Evolutionary conservation across 1,140 invertebrate genomes (phyloP).

Genomic region (Habropoda laboriosa): DNA sequence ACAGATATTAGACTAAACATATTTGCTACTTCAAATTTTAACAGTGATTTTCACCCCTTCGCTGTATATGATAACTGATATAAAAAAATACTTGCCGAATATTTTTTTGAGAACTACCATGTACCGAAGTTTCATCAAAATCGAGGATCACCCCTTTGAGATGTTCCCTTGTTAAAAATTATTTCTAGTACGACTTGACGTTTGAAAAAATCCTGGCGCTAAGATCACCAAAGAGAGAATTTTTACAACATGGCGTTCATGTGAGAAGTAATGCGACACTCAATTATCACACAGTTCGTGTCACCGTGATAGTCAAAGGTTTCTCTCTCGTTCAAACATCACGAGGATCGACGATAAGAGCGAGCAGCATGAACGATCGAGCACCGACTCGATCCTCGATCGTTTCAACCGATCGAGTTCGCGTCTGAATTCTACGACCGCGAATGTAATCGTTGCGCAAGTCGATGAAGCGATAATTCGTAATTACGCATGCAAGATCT

Average conservation of each 20-base stretch:
- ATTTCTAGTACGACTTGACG: no score
- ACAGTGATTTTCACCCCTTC: no score
- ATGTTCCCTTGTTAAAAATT: background rate
- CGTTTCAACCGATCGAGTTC: constrained; percentile 4
- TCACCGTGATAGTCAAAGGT: background rate
- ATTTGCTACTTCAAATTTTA: no score
- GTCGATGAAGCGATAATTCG: constrained; percentile 65
- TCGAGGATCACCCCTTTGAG: no score
- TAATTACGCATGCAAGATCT: constrained; percentile 70
- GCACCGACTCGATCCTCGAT: background rate
- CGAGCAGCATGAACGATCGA: background rate
- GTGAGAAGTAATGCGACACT: background rate
- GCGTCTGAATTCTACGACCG: constrained; percentile 12
- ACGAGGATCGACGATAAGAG: background rate
- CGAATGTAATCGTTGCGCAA: constrained; percentile 61
- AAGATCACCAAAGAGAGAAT: background rate
- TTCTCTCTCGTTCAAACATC: background rate
- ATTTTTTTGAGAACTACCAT: no score
- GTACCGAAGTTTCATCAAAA: no score
- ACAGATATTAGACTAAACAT: no score
- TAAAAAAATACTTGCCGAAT: no score
- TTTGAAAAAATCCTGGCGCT: background rate
- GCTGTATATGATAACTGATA: no score
- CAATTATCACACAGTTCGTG: background rate
- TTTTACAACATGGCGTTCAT: background rate